phyloP scores from a whole-genome alignment of 2,797 vertebrate genomes.

The Phataginus tetradactyla region DNA sequence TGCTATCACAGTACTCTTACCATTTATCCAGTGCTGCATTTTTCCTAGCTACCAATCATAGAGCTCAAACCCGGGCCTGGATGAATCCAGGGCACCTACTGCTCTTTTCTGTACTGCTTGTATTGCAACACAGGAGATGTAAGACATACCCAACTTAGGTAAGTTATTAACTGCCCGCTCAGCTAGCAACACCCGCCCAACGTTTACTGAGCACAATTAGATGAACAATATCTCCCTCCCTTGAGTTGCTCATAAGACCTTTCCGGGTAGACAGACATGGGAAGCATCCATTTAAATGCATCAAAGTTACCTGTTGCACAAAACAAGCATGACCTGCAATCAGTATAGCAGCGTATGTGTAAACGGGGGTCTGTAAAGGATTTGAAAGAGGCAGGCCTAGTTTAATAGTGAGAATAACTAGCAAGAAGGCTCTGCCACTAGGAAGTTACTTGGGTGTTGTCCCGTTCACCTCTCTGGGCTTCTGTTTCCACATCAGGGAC shows the following conservation, averaged over 20 bases:
- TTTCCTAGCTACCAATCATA: background rate
- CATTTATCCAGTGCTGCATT: background rate
- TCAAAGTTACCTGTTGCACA: constrained; percentile 4
- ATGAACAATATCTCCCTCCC: background rate
- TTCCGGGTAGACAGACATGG: background rate
- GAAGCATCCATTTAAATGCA: background rate
- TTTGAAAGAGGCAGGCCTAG: constrained; percentile 15
- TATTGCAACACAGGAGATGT: background rate
- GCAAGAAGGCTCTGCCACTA: background rate
- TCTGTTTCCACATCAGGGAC: background rate
- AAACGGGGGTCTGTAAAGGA: background rate
- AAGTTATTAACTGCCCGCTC: background rate
- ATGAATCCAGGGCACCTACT: background rate
- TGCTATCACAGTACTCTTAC: background rate
- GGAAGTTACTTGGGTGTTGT: background rate
- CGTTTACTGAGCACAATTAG: background rate
- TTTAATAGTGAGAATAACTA: background rate
- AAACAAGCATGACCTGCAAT: background rate
- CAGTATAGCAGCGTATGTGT: background rate
- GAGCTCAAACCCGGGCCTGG: background rate
- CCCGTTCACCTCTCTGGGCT: background rate
- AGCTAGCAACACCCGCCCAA: background rate
- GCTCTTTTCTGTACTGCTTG: background rate
- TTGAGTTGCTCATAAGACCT: background rate
- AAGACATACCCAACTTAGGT: background rate